phyloP scores from a whole-genome alignment of 1,140 invertebrate species.

The Drosophila sp. region DNA sequence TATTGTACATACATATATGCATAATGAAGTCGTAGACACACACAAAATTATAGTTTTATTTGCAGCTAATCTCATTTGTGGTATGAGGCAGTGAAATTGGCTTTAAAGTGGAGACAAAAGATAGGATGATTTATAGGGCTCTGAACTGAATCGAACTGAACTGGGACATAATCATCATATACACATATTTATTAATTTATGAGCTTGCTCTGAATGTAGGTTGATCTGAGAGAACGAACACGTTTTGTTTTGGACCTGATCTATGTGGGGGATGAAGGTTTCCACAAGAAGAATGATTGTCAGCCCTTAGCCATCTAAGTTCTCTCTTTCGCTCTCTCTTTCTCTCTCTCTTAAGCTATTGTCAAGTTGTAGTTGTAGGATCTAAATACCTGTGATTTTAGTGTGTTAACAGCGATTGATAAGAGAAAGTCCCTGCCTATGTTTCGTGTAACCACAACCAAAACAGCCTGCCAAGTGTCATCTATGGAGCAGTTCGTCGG shows the following conservation, averaged over 20 bases:
- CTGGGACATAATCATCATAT: neutral
- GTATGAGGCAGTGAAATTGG: slow-evolving; percentile 13
- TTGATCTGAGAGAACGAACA: slow-evolving; percentile 3
- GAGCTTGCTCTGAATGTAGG: neutral
- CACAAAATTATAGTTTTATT: slow-evolving; percentile 52
- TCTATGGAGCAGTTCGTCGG: slow-evolving; percentile 15
- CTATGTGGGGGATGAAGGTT: no score
- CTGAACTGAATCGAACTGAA: neutral
- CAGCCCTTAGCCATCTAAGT: no score
- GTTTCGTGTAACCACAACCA: slow-evolving; percentile 6
- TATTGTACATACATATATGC: neutral
- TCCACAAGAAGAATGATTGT: no score
- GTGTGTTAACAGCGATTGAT: slow-evolving; percentile 4
- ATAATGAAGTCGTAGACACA: slow-evolving; percentile 66
- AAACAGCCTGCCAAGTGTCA: slow-evolving; percentile 33
- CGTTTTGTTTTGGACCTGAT: neutral
- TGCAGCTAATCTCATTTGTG: slow-evolving; percentile 51
- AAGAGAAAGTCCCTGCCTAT: slow-evolving; percentile 22
- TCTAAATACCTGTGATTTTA: no score
- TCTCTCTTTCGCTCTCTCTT: no score
- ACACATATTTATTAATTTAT: slow-evolving; percentile 11
- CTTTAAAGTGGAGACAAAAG: slow-evolving; percentile 13
- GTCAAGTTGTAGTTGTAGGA: no score
- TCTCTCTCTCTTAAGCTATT: no score
- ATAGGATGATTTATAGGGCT: slow-evolving; percentile 30